Evolutionary conservation across 2,888 invertebrate species (phyloP).

Genomic region (Mactromeris polynyma): DNA sequence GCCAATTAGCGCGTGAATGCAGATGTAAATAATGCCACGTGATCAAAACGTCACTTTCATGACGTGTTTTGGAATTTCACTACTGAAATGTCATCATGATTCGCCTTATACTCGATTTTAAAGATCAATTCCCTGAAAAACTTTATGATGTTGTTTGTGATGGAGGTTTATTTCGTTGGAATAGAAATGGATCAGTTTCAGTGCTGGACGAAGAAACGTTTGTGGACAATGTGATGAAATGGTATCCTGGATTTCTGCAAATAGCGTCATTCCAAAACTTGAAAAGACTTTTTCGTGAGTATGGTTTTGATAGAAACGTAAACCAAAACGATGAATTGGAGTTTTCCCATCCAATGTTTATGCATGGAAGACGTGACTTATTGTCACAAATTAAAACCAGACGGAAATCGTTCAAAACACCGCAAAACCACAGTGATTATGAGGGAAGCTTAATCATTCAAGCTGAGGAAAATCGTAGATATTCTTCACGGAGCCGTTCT

Average conservation of each 20-base stretch:
- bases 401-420: constrained; percentile 66
- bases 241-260: constrained; percentile 84
- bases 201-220: constrained; percentile 76
- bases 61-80: constrained; percentile 26
- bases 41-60: constrained; percentile 40
- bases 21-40: constrained; percentile 54
- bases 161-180: constrained; percentile 79
- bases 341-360: constrained; percentile 81
- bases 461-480: constrained; percentile 25
- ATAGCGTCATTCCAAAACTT: constrained; percentile 84
- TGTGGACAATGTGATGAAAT: constrained; percentile 80
- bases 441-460: not conserved
- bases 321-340: constrained; percentile 74
- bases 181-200: constrained; percentile 74
- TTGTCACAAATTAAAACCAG: constrained; percentile 71
- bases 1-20: constrained; percentile 30
- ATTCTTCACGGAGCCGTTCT: constrained; percentile 60
- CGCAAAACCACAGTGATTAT: constrained; percentile 11
- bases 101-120: constrained; percentile 73
- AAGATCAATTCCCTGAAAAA: constrained; percentile 81
- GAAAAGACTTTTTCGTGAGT: constrained; percentile 84
- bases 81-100: constrained; percentile 56
- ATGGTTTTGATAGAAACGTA: constrained; percentile 82
- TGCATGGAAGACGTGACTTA: constrained; percentile 71
- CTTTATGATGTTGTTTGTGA: constrained; percentile 80